A percentile compares a stretch with the other conserved stretches of the same genome.
phyloP scores from a whole-genome alignment of 2,797 vertebrate species.

The Eulemur mongoz region DNA sequence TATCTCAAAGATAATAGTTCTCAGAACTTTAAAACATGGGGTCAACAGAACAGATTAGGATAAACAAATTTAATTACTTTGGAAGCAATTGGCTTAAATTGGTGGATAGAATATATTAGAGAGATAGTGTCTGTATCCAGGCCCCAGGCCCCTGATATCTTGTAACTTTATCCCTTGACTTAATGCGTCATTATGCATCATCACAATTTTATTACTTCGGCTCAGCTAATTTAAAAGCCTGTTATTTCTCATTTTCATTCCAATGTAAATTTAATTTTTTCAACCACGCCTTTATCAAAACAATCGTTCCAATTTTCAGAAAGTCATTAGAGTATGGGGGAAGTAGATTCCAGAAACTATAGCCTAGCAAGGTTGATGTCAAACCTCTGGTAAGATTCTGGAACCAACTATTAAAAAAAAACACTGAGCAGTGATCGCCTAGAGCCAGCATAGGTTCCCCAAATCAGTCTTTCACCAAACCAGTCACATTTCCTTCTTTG shows the following conservation, averaged over 20 bases:
- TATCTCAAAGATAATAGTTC: slow-evolving; percentile 40
- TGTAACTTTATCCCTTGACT: slow-evolving; percentile 22
- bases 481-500: slow-evolving; percentile 32
- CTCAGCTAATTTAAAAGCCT: not conserved
- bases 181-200: slow-evolving; percentile 13
- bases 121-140: not conserved
- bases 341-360: slow-evolving; percentile 20
- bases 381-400: slow-evolving; percentile 24
- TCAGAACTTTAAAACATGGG: slow-evolving; percentile 8
- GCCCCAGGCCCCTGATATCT: not conserved
- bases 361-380: not conserved
- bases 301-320: slow-evolving; percentile 25
- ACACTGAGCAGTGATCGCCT: not conserved
- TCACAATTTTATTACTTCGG: not conserved
- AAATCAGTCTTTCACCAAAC: slow-evolving; percentile 45
- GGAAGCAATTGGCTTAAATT: not conserved
- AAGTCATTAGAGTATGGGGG: not conserved
- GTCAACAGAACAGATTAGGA: slow-evolving; percentile 5
- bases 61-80: slow-evolving; percentile 3
- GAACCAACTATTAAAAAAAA: slow-evolving; percentile 29
- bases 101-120: not conserved
- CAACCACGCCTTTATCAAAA: slow-evolving; percentile 16
- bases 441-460: not conserved
- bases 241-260: slow-evolving; percentile 28
- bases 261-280: slow-evolving; percentile 24